These are phyloP conservation scores for Itoplectis maculator DNA, from an alignment of 2,888 invertebrate genomes.

Conservation along the genomic window DNA sequence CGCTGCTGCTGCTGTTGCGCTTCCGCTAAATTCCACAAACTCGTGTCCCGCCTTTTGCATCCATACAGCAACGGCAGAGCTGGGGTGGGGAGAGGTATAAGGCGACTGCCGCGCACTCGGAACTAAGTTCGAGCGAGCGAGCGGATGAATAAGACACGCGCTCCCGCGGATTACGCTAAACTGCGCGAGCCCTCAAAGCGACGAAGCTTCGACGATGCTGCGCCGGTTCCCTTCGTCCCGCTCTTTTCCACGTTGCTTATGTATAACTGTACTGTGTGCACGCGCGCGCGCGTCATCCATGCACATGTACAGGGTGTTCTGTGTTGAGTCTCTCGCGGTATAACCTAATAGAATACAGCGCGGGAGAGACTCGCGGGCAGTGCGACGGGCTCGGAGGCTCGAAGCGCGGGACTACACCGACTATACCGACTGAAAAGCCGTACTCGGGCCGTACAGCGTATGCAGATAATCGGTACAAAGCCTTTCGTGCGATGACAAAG, in stretches of 20 bases:
- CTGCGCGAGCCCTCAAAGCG: conserved; percentile 77
- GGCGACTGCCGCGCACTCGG: conserved; percentile 26
- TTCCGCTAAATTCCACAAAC: conserved; percentile 30
- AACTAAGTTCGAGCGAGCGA: conserved; percentile 52
- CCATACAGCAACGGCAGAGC: not conserved
- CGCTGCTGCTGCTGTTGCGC: not conserved
- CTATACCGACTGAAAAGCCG: conserved; percentile 75
- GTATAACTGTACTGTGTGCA: too few species aligned
- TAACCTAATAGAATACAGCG: conserved; percentile 8
- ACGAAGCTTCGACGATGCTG: conserved; percentile 54
- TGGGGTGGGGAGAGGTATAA: not conserved
- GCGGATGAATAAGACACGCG: conserved; percentile 67
- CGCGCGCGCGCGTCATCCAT: too few species aligned
- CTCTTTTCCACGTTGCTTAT: conserved; percentile 24
- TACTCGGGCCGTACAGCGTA: conserved; percentile 72
- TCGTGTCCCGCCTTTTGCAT: conserved; percentile 4
- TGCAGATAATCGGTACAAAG: conserved; percentile 82
- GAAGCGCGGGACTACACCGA: conserved; percentile 57
- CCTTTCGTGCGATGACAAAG: conserved; percentile 81
- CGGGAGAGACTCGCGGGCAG: too few species aligned
- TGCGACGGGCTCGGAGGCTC: conserved; percentile 19
- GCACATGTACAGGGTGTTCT: conserved; percentile 70
- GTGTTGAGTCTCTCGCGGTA: conserved; percentile 67
- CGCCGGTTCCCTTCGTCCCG: conserved; percentile 31
- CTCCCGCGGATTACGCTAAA: conserved; percentile 78